Conservation (phyloP, 2,113 vertebrate species). For the Anguilla japonica region DNA sequence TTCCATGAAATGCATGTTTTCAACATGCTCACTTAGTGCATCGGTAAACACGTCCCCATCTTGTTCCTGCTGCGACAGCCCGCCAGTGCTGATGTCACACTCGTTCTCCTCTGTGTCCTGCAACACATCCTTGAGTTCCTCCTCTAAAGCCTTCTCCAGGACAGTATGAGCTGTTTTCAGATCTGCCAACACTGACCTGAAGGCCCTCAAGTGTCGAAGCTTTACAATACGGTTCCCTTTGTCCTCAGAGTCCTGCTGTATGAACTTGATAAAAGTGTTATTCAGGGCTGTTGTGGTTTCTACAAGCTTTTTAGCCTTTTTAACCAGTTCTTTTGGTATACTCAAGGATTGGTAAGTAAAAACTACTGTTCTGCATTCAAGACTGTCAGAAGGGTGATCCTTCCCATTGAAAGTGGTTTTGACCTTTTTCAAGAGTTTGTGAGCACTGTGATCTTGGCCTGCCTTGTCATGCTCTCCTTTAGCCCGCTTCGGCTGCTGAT, state of each 20-base stretch:
- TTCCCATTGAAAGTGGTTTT: constrained; percentile 75
- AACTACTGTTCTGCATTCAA: constrained; percentile 69
- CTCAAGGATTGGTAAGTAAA: constrained; percentile 82
- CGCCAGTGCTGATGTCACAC: constrained; percentile 21
- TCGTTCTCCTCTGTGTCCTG: constrained; percentile 51
- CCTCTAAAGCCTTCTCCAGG: constrained; percentile 81
- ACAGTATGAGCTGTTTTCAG: constrained; percentile 78
- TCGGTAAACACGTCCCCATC: constrained; percentile 29
- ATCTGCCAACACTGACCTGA: constrained; percentile 83
- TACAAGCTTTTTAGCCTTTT: constrained; percentile 87
- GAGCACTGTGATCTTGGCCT: constrained; percentile 64
- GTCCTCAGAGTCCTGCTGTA: constrained; percentile 73
- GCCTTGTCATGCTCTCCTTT: constrained; percentile 78
- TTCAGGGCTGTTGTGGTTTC: constrained; percentile 87
- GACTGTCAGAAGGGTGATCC: constrained; percentile 67
- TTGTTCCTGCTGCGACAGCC: constrained; percentile 23
- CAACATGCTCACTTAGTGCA: constrained; percentile 27
- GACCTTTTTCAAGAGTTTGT: constrained; percentile 71
- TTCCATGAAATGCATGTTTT: constrained; percentile 41
- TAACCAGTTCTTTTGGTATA: constrained; percentile 84
- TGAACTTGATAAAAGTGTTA: constrained; percentile 81
- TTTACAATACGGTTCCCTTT: constrained; percentile 64
- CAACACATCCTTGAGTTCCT: constrained; percentile 74
- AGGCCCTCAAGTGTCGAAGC: constrained; percentile 81
- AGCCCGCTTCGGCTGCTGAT: constrained; percentile 83